phyloP scores from a whole-genome alignment of 2,888 invertebrate species.

The Drosophila macrothrix region DNA sequence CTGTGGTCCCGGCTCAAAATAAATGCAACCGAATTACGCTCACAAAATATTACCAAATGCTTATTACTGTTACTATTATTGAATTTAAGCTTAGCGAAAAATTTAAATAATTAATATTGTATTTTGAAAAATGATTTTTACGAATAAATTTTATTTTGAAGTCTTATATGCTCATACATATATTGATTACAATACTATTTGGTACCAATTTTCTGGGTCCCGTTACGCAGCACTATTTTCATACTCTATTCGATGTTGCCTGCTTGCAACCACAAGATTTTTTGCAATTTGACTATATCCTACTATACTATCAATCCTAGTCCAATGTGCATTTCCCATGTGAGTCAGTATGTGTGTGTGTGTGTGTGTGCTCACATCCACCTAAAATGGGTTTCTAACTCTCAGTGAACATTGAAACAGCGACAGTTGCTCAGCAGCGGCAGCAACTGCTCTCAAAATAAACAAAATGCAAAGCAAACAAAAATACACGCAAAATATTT shows the following conservation, averaged over 20 bases:
- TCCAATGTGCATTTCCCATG: constrained; percentile 42
- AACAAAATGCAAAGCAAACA: constrained; percentile 68
- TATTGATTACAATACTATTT: background rate
- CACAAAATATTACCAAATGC: background rate
- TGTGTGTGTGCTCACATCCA: constrained; percentile 31
- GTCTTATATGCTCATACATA: background rate
- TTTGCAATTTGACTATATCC: constrained; percentile 10
- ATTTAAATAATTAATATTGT: background rate
- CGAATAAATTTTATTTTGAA: background rate
- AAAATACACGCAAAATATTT: constrained; percentile 47
- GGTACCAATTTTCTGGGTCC: background rate
- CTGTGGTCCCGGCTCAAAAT: constrained; percentile 37
- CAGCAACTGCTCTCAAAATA: constrained; percentile 62
- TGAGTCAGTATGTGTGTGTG: background rate
- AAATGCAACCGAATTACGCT: constrained; percentile 17
- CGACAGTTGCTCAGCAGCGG: constrained; percentile 49
- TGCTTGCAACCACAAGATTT: constrained; percentile 4
- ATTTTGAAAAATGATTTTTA: background rate
- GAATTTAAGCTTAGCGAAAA: background rate
- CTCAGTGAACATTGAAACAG: constrained; percentile 74
- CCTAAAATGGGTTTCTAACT: constrained; percentile 50
- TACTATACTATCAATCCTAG: constrained; percentile 4
- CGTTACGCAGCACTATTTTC: background rate
- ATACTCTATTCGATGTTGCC: background rate
- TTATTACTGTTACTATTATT: background rate